These are phyloP conservation scores for Phanerotoma sp. DNA, from an alignment of 2,888 invertebrate genomes.

Conservation along the genomic window DNA sequence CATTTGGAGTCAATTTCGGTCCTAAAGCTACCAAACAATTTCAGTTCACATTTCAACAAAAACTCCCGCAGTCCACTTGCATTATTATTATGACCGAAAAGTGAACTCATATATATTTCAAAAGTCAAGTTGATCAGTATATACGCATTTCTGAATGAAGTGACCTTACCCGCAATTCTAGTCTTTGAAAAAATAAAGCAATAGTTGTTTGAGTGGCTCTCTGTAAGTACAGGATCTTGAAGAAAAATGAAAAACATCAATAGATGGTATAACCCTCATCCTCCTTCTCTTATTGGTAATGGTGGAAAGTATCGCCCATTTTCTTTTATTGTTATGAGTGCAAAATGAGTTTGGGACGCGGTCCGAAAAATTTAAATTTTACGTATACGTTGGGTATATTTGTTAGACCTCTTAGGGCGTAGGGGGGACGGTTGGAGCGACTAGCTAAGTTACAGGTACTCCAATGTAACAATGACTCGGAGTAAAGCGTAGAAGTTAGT, in stretches of 20 bases:
- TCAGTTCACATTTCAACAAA: not conserved
- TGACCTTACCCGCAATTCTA: slow-evolving; percentile 10
- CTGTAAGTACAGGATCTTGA: no score
- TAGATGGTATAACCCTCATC: slow-evolving; percentile 24
- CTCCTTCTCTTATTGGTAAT: no score
- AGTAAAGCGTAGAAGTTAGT: slow-evolving; percentile 41
- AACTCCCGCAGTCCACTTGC: not conserved
- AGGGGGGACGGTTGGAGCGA: slow-evolving; percentile 17
- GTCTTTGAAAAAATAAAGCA: slow-evolving; percentile 5
- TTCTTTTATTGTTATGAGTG: slow-evolving; percentile 21
- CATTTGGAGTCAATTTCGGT: not conserved
- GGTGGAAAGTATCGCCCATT: slow-evolving; percentile 19
- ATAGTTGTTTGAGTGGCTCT: no score
- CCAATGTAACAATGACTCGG: slow-evolving; percentile 41
- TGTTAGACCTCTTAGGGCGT: slow-evolving; percentile 15
- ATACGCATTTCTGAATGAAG: slow-evolving; percentile 25
- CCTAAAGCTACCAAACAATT: not conserved
- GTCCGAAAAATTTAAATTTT: slow-evolving; percentile 50
- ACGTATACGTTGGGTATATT: slow-evolving; percentile 34
- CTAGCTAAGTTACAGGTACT: slow-evolving; percentile 52
- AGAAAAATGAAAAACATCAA: slow-evolving; percentile 20
- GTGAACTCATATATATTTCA: slow-evolving; percentile 8
- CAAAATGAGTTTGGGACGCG: slow-evolving; percentile 16
- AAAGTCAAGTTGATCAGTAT: not conserved
- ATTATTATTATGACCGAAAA: slow-evolving; percentile 1